Base-by-base conservation (phyloP, 2,113 vertebrate species). In the Romanogobio albipinnatus region DNA sequence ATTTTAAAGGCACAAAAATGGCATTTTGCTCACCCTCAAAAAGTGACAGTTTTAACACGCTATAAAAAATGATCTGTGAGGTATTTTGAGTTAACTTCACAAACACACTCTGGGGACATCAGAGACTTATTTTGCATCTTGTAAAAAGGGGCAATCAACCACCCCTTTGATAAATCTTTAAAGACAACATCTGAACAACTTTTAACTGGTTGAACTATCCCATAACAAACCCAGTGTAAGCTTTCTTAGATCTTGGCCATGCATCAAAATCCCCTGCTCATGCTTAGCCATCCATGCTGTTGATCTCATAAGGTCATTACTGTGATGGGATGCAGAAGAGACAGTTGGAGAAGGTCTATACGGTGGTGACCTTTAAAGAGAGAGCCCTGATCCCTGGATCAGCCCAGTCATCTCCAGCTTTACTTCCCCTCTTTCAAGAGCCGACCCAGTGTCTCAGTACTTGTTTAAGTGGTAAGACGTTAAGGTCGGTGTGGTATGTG, bases 311-410 rank as follows among this genome's bases (percentile, higher is more conserved):
- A 92, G 90, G 91, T 90, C 88, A 88, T 84, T 86, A 6, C 66
- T 86, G 43, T 68, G 24, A 59, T 53, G 82, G 39, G 87, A 77
- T 75, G 24, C 70, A 36, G 83, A 26, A 45, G 61, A 74, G 76
- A 53, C 26, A 45, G 84, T 39, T 17, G 45, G 29, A 78, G 79
- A 83, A 80, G 85, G 88, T 89, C 82, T 80, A 87, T 87, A 90
- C 88, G 88, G 90, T 91, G 85, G 84, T 92, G 93, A 94, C 91
- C 92, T 93, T 93, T 93, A 76, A 81, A 86, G 87, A 91, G 85
- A 91, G 86, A 88, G 70, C 82, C n/a, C n/a, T n/a, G n/a, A n/a
- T 13, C 64, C 85, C 70, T 73, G 89, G 90, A 91, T 93, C 89
- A 91, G 78, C 80, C 66, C 87, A 85, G 84, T 87, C 85, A 88